phyloP scores from a whole-genome alignment of 2,797 vertebrate species.

The Rhinichthys osculus region DNA sequence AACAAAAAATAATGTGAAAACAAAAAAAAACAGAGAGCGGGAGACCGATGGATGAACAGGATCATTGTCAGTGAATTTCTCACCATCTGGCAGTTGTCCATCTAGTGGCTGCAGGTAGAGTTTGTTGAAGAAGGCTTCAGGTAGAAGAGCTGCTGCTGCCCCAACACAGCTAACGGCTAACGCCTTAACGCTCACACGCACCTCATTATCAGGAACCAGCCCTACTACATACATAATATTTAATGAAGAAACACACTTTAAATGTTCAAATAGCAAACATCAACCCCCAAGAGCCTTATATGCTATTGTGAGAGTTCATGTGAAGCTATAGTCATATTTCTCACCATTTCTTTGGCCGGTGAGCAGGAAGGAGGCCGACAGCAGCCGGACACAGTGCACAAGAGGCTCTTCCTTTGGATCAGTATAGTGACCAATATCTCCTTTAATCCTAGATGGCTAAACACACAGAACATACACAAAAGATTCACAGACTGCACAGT shows the following conservation, averaged over 20 bases:
- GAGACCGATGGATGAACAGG: neutral
- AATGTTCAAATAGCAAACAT: neutral
- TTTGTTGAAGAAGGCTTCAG: conserved; percentile 93
- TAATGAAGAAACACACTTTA: neutral
- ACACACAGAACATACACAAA: conserved; percentile 13
- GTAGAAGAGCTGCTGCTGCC: conserved; percentile 88
- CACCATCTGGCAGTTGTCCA: conserved; percentile 78
- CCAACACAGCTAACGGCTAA: conserved; percentile 94
- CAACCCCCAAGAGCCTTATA: conserved; percentile 43
- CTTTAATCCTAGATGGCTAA: conserved; percentile 90
- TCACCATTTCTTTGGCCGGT: conserved; percentile 90
- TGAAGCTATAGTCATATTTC: neutral
- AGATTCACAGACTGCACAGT: neutral
- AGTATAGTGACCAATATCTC: conserved; percentile 90
- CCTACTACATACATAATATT: conserved; percentile 69
- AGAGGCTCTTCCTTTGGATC: conserved; percentile 86
- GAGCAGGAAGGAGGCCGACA: conserved; percentile 93
- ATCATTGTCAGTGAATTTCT: neutral
- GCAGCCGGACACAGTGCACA: conserved; percentile 92
- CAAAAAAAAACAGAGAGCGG: neutral
- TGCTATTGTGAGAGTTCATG: neutral
- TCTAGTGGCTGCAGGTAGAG: conserved; percentile 89
- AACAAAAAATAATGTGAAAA: neutral
- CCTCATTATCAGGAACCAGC: conserved; percentile 91
- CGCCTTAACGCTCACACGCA: conserved; percentile 96